A percentile compares a stretch with the other conserved stretches of the same genome.
Evolutionary conservation across 2,113 vertebrate species (phyloP).

Genomic region (Dryoscopus gambensis): DNA sequence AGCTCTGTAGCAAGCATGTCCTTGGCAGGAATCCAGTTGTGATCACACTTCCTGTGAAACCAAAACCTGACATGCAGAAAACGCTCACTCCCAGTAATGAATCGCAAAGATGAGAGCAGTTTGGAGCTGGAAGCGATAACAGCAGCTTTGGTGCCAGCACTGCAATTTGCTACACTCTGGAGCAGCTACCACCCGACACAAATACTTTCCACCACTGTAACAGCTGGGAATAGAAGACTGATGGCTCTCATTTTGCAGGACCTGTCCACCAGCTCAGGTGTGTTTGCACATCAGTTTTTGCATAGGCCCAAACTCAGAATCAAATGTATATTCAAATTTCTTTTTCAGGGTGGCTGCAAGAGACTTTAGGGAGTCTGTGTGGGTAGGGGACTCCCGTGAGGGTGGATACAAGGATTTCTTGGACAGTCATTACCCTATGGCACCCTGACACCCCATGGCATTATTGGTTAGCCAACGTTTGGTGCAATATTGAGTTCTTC

Average conservation of each 20-base stretch:
- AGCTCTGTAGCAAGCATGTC: background rate
- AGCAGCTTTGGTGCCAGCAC: background rate
- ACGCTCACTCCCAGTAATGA: background rate
- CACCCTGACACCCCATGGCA: background rate
- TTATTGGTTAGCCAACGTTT: rapidly evolving
- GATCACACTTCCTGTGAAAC: slow-evolving; percentile 26
- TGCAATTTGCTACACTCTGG: background rate
- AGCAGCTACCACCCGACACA: background rate
- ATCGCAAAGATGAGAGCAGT: background rate
- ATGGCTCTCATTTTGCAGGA: background rate
- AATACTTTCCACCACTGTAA: background rate
- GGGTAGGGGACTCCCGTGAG: background rate
- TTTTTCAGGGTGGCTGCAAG: background rate
- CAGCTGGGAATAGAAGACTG: background rate
- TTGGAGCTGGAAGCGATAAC: background rate
- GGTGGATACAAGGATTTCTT: background rate
- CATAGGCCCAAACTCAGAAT: background rate
- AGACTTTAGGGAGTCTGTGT: background rate
- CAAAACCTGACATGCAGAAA: slow-evolving; percentile 49
- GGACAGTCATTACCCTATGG: background rate
- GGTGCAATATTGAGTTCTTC: background rate
- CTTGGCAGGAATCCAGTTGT: slow-evolving; percentile 18
- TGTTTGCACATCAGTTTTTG: background rate
- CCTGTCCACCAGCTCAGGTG: background rate
- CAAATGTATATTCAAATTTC: background rate